Evolutionary conservation across 2,888 invertebrate genomes (phyloP).

Genomic region (Agriopis leucophaearia): DNA sequence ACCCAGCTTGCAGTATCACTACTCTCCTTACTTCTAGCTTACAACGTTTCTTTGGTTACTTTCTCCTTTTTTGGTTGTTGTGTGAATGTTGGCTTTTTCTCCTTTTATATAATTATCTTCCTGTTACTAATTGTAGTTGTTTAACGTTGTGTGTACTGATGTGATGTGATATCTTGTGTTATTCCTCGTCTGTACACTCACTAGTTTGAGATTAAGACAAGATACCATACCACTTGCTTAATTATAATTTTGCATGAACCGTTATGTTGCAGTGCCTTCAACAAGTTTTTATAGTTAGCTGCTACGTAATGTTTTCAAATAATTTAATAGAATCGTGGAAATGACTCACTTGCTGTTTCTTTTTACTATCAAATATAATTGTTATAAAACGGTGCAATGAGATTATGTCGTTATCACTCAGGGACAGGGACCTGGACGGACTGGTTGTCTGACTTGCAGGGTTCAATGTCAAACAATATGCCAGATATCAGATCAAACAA

Average conservation of each 20-base stretch:
- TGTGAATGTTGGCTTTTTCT: slow-evolving; percentile 30
- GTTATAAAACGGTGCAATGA: no score
- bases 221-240: slow-evolving; percentile 10
- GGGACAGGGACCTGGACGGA: no score
- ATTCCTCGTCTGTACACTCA: neutral
- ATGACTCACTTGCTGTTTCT: slow-evolving; percentile 9
- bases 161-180: slow-evolving; percentile 9
- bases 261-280: slow-evolving; percentile 15
- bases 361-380: neutral
- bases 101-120: slow-evolving; percentile 28
- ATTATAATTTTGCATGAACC: slow-evolving; percentile 26
- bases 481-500: no score
- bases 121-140: slow-evolving; percentile 22
- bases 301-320: neutral
- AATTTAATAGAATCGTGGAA: neutral
- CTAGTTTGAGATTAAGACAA: slow-evolving; percentile 1
- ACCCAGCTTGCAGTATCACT: slow-evolving; percentile 39
- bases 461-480: no score
- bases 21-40: slow-evolving; percentile 8
- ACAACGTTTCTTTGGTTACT: slow-evolving; percentile 6
- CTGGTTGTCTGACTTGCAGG: no score
- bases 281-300: neutral
- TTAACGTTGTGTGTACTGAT: neutral
- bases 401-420: no score
- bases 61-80: slow-evolving; percentile 23